phyloP scores from a whole-genome alignment of 2,888 invertebrate species.

The Ypsolopha scabrella region DNA sequence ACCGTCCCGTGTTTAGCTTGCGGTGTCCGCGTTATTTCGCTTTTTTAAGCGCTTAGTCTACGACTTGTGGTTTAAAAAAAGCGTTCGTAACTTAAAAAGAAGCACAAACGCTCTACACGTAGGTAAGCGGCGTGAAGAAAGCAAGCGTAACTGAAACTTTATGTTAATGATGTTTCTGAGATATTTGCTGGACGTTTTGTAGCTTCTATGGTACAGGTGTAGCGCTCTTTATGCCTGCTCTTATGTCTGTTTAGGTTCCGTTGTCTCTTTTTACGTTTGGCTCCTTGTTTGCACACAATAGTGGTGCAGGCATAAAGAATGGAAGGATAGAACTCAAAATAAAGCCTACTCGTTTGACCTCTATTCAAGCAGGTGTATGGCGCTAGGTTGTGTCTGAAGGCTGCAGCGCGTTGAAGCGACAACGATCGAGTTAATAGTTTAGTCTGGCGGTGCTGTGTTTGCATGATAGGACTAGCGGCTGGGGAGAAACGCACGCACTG shows the following conservation, averaged over 20 bases:
- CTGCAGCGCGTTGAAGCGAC: too few species aligned
- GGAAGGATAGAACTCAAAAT: neutral
- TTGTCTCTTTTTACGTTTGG: too few species aligned
- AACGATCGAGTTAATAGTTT: too few species aligned
- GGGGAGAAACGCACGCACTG: neutral
- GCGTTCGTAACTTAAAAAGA: slow-evolving; percentile 27
- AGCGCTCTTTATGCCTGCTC: neutral
- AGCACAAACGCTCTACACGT: slow-evolving; percentile 19
- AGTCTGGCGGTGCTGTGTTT: slow-evolving; percentile 16
- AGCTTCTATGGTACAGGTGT: neutral
- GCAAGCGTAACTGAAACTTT: slow-evolving; percentile 3
- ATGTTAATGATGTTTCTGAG: neutral
- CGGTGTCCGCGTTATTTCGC: slow-evolving; percentile 17
- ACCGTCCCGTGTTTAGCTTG: slow-evolving; percentile 22
- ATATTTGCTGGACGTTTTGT: neutral
- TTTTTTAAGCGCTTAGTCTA: slow-evolving; percentile 5
- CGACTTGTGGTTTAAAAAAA: slow-evolving; percentile 31
- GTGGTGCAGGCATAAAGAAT: neutral
- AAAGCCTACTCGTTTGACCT: too few species aligned
- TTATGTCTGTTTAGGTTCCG: neutral
- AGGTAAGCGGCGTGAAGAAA: neutral
- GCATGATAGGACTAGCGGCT: neutral
- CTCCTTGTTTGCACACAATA: too few species aligned
- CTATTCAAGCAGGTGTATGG: too few species aligned
- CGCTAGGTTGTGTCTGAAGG: too few species aligned